These are phyloP conservation scores for Brachyopa scutellaris DNA, from an alignment of 2,888 invertebrate genomes.

Conservation along the genomic window DNA sequence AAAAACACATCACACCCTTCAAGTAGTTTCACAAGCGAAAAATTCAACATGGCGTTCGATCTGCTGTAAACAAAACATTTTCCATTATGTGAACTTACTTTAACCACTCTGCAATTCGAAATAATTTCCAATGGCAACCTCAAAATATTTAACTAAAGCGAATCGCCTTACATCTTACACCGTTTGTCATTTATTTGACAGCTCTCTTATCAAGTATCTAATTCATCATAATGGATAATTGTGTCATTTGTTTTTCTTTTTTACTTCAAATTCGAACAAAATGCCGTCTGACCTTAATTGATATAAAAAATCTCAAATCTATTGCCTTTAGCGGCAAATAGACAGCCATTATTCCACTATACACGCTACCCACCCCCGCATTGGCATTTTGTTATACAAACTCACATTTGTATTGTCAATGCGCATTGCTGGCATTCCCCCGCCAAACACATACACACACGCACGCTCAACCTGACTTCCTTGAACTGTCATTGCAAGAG, in stretches of 20 bases:
- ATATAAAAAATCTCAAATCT: slow-evolving; percentile 24
- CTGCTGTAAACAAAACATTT: too few species aligned
- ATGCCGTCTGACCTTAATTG: slow-evolving; percentile 42
- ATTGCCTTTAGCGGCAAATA: background rate
- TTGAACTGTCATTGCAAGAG: slow-evolving; percentile 51
- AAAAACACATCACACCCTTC: too few species aligned
- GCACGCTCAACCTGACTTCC: slow-evolving; percentile 26
- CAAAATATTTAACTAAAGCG: too few species aligned
- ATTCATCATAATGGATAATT: slow-evolving; percentile 52
- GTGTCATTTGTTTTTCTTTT: too few species aligned
- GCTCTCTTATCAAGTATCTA: slow-evolving; percentile 8
- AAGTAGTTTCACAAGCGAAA: too few species aligned
- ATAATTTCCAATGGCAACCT: too few species aligned
- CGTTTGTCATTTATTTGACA: slow-evolving; percentile 33
- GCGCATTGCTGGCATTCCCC: background rate
- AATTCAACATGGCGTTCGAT: too few species aligned
- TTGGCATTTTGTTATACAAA: too few species aligned
- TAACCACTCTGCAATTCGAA: too few species aligned
- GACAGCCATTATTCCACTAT: slow-evolving; percentile 5
- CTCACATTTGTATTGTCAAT: background rate
- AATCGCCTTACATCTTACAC: slow-evolving; percentile 14
- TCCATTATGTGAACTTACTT: too few species aligned
- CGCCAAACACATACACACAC: too few species aligned
- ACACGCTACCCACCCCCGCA: background rate
- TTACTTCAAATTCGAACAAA: slow-evolving; percentile 22